Evolutionary conservation across 2,113 vertebrate genomes (phyloP).

Genomic region (Mesembrinibis cayennensis): DNA sequence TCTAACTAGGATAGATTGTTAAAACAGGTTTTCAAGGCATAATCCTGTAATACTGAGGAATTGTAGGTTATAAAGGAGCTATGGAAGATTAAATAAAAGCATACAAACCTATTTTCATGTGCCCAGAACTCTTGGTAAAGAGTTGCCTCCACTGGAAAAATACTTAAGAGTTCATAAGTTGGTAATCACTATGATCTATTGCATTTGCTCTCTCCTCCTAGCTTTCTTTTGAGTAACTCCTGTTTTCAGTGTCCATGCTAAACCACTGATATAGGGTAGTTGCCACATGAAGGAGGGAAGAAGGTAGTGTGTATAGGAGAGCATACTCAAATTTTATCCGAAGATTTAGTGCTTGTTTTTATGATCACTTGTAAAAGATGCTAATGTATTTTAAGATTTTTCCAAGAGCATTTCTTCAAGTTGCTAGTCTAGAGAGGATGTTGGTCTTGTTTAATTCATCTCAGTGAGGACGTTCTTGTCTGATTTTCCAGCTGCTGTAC

Average conservation of each 20-base stretch:
- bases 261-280: neutral
- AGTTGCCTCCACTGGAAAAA: neutral
- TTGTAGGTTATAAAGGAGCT: neutral
- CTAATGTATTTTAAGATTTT: neutral
- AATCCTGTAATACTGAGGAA: accelerated
- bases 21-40: neutral
- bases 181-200: neutral
- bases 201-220: neutral
- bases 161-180: neutral
- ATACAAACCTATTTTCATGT: neutral
- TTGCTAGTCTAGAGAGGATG: neutral
- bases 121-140: neutral
- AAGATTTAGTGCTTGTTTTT: neutral
- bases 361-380: neutral
- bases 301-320: neutral
- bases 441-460: neutral
- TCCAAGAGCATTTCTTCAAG: neutral
- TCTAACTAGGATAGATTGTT: neutral
- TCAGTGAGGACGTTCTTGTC: neutral
- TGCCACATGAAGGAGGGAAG: neutral
- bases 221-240: neutral
- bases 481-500: neutral
- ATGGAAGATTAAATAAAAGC: neutral
- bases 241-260: neutral
- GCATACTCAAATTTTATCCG: neutral